Evolutionary conservation across 2,797 vertebrate species (phyloP).

Genomic region (Euthynnus affinis): DNA sequence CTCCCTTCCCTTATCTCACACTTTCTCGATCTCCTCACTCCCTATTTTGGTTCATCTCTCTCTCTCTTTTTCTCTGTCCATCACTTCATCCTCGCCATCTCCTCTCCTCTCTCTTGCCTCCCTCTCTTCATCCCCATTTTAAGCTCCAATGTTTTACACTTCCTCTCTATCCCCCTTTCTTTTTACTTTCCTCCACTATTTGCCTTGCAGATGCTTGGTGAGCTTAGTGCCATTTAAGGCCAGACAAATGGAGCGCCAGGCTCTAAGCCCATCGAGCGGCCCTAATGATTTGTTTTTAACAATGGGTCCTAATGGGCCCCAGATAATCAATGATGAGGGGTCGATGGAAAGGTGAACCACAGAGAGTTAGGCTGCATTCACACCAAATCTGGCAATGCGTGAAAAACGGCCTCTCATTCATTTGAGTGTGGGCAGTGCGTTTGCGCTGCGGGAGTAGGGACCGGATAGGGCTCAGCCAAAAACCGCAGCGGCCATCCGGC

Average conservation of each 20-base stretch:
- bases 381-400: no score
- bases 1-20: conserved; percentile 67
- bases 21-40: conserved; percentile 71
- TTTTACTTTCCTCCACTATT: conserved; percentile 73
- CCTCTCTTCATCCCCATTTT: conserved; percentile 2
- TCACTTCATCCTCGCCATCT: conserved; percentile 58
- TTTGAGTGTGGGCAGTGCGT: no score
- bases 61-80: conserved; percentile 36
- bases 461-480: no score
- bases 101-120: background rate
- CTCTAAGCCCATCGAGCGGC: conserved; percentile 93
- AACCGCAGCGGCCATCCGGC: no score
- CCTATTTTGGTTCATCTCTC: conserved; percentile 73
- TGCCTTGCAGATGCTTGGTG: conserved; percentile 91
- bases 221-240: conserved; percentile 92
- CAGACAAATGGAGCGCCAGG: conserved; percentile 92
- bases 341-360: conserved; percentile 92
- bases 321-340: conserved; percentile 96
- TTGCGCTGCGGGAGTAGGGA: no score
- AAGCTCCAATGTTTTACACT: conserved; percentile 1
- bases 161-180: conserved; percentile 3
- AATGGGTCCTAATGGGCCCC: conserved; percentile 96
- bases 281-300: conserved; percentile 97
- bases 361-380: conserved; percentile 57
- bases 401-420: no score